A percentile compares a stretch with the other conserved stretches of the same genome.
Conservation (phyloP, 2,113 vertebrate genomes). For the Castor canadensis region DNA sequence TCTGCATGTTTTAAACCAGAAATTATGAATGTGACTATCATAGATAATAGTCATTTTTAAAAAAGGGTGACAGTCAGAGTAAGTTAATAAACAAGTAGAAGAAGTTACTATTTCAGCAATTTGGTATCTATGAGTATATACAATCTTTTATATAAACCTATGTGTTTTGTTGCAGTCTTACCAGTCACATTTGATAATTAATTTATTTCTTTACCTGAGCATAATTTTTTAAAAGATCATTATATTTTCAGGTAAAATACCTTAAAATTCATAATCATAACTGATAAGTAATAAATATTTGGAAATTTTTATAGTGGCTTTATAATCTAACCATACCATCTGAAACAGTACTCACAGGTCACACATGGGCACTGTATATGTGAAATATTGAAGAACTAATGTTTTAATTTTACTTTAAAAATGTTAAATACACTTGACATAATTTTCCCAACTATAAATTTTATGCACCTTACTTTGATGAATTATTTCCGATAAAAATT, state of each 20-base stretch:
- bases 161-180: neutral
- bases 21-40: neutral
- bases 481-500: neutral
- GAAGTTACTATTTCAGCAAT: neutral
- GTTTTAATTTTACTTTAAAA: slow-evolving; percentile 1
- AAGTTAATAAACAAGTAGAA: slow-evolving; percentile 2
- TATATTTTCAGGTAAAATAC: neutral
- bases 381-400: neutral
- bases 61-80: neutral
- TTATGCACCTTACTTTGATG: neutral
- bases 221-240: neutral
- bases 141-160: neutral
- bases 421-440: neutral
- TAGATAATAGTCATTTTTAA: neutral
- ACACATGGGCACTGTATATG: neutral
- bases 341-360: fast-evolving
- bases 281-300: neutral
- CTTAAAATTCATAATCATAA: neutral
- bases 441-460: neutral
- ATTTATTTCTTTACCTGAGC: neutral
- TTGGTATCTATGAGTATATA: neutral
- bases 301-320: neutral
- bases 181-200: neutral
- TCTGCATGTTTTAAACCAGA: slow-evolving; percentile 20
- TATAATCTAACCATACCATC: neutral